Evolutionary conservation across 2,797 vertebrate species (phyloP).

Genomic region (Scarus forsteni): DNA sequence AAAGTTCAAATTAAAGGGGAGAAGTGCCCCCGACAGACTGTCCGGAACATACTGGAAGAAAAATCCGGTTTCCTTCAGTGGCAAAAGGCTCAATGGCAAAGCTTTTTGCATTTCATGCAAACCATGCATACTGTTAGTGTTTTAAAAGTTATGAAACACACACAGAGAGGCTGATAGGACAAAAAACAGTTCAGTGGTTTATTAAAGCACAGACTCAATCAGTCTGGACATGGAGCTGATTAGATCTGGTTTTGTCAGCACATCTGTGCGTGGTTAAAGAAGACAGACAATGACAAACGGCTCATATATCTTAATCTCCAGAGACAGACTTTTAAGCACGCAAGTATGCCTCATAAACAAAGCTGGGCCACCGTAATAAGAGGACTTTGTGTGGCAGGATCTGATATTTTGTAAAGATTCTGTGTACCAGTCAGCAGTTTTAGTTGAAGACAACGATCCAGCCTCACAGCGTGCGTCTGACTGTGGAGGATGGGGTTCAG

Average conservation of each 20-base stretch:
- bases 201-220: conserved; percentile 44
- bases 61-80: conserved; percentile 4
- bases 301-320: conserved; percentile 56
- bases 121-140: neutral
- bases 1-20: no score
- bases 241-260: conserved; percentile 53
- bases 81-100: conserved; percentile 5
- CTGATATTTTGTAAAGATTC: conserved; percentile 27
- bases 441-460: conserved; percentile 21
- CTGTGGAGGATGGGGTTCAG: conserved; percentile 10
- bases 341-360: conserved; percentile 63
- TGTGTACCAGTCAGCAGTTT: conserved; percentile 54
- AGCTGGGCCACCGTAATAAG: conserved; percentile 47
- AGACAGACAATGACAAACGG: conserved; percentile 67
- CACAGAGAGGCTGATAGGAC: conserved; percentile 27
- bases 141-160: conserved; percentile 30
- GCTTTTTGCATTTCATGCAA: conserved; percentile 31
- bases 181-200: conserved; percentile 34
- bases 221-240: conserved; percentile 56
- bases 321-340: conserved; percentile 56
- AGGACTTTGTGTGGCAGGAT: conserved; percentile 27
- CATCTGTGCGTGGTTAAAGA: conserved; percentile 75
- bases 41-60: neutral
- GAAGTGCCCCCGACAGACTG: no score
- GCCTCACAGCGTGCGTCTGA: conserved; percentile 12